Evolutionary conservation across 2,888 invertebrate species (phyloP).

Genomic region (Cordilura impudica): DNA sequence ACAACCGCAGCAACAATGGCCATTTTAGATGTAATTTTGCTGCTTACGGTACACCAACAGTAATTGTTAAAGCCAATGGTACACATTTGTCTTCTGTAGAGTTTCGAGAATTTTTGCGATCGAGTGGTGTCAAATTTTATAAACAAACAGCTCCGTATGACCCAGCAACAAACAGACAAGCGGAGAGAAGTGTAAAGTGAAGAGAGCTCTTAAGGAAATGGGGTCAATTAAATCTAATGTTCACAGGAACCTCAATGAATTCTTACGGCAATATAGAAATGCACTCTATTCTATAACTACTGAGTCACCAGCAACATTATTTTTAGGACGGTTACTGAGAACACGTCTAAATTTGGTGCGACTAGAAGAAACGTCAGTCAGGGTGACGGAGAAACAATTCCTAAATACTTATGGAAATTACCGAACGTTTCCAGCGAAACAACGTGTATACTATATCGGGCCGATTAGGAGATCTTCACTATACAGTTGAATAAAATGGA

Average conservation of each 20-base stretch:
- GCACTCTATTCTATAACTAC: slow-evolving; percentile 50
- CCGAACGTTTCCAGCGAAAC: not conserved
- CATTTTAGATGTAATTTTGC: slow-evolving; percentile 63
- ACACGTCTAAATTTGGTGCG: slow-evolving; percentile 43
- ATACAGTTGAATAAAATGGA: too few relatives aligned
- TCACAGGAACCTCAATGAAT: slow-evolving; percentile 25
- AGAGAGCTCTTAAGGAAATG: slow-evolving; percentile 50
- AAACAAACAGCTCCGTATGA: slow-evolving; percentile 59
- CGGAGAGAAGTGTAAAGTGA: slow-evolving; percentile 23
- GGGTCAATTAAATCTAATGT: slow-evolving; percentile 9
- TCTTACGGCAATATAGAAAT: slow-evolving; percentile 44
- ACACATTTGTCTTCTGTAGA: slow-evolving; percentile 20
- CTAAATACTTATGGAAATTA: not conserved
- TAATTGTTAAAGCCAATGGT: slow-evolving; percentile 66
- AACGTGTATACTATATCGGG: slow-evolving; percentile 18
- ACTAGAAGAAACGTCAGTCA: slow-evolving; percentile 23
- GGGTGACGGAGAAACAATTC: not conserved
- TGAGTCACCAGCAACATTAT: slow-evolving; percentile 44
- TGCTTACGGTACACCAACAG: slow-evolving; percentile 62
- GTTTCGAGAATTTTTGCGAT: slow-evolving; percentile 2
- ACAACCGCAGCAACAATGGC: slow-evolving; percentile 46
- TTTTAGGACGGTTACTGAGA: slow-evolving; percentile 46
- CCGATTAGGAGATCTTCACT: slow-evolving; percentile 31
- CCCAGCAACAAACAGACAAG: slow-evolving; percentile 54
- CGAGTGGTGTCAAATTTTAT: slow-evolving; percentile 43